Percentiles rank a stretch among this genome's conserved stretches.
These are phyloP conservation scores for Anseranas semipalmata DNA, from an alignment of 2,113 vertebrate species.

Conservation along the genomic window DNA sequence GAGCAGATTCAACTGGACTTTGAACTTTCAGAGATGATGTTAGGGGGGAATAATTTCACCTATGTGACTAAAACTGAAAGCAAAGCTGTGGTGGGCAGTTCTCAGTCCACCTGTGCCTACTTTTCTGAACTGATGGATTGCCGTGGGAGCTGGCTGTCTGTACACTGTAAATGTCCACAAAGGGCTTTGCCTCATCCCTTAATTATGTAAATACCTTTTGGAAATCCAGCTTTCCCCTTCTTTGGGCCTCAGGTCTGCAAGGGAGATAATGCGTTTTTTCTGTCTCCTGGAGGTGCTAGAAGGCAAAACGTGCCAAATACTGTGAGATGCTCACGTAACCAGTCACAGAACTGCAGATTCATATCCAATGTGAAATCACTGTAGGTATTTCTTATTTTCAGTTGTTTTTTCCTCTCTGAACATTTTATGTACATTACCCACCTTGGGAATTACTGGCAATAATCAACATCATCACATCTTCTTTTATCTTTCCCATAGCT, in stretches of 20 bases:
- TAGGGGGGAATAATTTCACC: background rate
- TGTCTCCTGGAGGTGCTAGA: background rate
- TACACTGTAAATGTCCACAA: fast-evolving
- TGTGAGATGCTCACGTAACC: background rate
- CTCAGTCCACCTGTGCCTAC: background rate
- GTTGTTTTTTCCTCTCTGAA: background rate
- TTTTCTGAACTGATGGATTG: background rate
- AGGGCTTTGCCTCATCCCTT: background rate
- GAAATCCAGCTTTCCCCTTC: background rate
- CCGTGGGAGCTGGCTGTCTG: background rate
- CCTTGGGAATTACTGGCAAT: background rate
- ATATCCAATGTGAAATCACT: background rate
- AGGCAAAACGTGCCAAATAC: background rate
- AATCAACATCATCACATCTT: background rate
- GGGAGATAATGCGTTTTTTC: background rate
- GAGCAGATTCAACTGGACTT: background rate
- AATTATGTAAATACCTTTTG: background rate
- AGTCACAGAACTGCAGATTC: background rate
- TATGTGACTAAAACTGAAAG: background rate
- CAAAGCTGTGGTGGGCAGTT: background rate
- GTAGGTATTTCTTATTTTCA: background rate
- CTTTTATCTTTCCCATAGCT: background rate
- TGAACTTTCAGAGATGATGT: background rate
- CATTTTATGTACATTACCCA: fast-evolving
- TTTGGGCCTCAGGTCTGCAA: background rate